phyloP scores from a whole-genome alignment of 2,888 invertebrate genomes.

The Ischnura elegans region DNA sequence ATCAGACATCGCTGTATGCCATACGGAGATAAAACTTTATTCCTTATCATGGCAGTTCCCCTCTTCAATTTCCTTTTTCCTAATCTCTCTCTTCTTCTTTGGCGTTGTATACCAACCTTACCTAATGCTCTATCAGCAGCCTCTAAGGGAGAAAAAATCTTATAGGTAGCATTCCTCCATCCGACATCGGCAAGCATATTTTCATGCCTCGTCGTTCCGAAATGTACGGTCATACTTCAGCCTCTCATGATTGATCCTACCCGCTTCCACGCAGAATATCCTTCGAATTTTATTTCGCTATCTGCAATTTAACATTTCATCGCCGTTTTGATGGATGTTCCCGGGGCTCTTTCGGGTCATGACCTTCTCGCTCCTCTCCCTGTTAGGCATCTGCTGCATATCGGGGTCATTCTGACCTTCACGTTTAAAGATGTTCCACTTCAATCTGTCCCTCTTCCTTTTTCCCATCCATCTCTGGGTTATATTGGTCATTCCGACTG shows the following conservation, averaged over 20 bases:
- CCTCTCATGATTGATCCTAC: background rate
- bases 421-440: background rate
- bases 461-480: background rate
- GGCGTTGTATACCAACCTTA: too few relatives aligned
- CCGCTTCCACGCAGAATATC: background rate
- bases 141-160: too few relatives aligned
- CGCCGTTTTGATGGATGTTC: background rate
- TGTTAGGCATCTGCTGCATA: background rate
- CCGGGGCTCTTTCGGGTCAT: background rate
- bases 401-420: background rate
- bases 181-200: background rate
- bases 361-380: background rate
- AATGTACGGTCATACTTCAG: background rate
- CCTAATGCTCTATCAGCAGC: too few relatives aligned
- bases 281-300: background rate
- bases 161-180: too few relatives aligned
- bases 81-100: too few relatives aligned
- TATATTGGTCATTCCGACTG: too few relatives aligned
- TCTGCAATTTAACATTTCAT: background rate
- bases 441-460: background rate
- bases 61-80: too few relatives aligned
- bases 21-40: too few relatives aligned
- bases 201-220: background rate
- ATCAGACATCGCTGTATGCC: too few relatives aligned
- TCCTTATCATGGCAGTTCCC: too few relatives aligned